A percentile compares a stretch with the other conserved stretches of the same genome.
Conservation (phyloP, 1,140 invertebrate genomes). For the Bathynomus jamesi region DNA sequence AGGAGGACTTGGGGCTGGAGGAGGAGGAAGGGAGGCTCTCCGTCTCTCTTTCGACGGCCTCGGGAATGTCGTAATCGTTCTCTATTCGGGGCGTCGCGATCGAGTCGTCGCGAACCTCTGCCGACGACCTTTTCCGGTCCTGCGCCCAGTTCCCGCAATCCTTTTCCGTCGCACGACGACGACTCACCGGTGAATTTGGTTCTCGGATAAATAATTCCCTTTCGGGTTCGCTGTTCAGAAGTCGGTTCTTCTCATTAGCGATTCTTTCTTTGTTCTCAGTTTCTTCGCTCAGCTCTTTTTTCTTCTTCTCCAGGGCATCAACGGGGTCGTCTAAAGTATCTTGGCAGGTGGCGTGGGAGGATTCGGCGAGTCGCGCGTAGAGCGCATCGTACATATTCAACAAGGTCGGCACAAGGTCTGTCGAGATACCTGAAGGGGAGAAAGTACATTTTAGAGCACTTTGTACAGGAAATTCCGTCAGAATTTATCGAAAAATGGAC, state of each 20-base stretch:
- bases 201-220: conserved; percentile 2
- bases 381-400: conserved; percentile 60
- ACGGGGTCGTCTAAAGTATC: conserved; percentile 16
- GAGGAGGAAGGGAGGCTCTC: conserved; percentile 1
- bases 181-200: too few relatives aligned
- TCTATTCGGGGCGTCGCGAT: not conserved
- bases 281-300: conserved; percentile 1
- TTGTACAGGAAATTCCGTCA: not conserved
- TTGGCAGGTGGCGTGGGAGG: conserved; percentile 7
- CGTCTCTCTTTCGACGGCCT: not conserved
- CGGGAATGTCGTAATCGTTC: not conserved
- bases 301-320: not conserved
- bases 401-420: conserved; percentile 56
- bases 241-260: not conserved
- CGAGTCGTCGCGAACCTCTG: not conserved
- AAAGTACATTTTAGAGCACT: conserved; percentile 21
- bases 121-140: not conserved
- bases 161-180: too few relatives aligned
- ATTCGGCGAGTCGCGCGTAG: conserved; percentile 42
- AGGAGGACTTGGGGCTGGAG: conserved; percentile 23
- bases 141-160: too few relatives aligned
- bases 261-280: not conserved
- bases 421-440: conserved; percentile 51
- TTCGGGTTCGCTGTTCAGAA: not conserved
- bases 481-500: not conserved